A percentile compares a stretch with the other conserved stretches of the same genome.
These are phyloP conservation scores for Hirudo medicinalis DNA, from an alignment of 1,140 invertebrate genomes.

Conservation along the genomic window DNA sequence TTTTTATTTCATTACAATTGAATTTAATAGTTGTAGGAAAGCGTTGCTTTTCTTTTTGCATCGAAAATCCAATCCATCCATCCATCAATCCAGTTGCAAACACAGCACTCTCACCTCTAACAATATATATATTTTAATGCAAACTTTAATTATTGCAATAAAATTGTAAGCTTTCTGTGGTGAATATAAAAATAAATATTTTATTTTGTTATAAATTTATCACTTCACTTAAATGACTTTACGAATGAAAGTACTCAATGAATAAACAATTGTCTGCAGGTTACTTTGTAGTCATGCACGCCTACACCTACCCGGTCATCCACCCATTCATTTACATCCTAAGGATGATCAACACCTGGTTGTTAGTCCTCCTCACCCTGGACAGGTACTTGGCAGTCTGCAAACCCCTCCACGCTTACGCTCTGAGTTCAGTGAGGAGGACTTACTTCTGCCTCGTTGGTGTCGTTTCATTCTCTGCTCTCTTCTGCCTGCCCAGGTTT, in stretches of 20 bases:
- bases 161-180: no score
- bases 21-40: no score
- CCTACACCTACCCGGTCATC: background rate
- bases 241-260: background rate
- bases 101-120: no score
- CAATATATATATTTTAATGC: no score
- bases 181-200: no score
- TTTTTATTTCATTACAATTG: no score
- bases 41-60: no score
- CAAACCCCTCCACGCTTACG: conserved; percentile 19
- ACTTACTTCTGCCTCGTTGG: conserved; percentile 17
- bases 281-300: background rate
- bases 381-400: conserved; percentile 24
- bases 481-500: conserved; percentile 21
- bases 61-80: no score
- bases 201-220: no score
- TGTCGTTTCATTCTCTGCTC: conserved; percentile 9
- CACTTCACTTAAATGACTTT: no score
- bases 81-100: no score
- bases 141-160: no score
- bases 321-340: conserved; percentile 19
- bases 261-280: background rate
- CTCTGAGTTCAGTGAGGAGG: conserved; percentile 16
- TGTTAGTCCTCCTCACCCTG: conserved; percentile 19
- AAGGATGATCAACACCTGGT: conserved; percentile 20